Evolutionary conservation across 2,113 vertebrate species (phyloP).

Genomic region (Chaetodon trifascialis): DNA sequence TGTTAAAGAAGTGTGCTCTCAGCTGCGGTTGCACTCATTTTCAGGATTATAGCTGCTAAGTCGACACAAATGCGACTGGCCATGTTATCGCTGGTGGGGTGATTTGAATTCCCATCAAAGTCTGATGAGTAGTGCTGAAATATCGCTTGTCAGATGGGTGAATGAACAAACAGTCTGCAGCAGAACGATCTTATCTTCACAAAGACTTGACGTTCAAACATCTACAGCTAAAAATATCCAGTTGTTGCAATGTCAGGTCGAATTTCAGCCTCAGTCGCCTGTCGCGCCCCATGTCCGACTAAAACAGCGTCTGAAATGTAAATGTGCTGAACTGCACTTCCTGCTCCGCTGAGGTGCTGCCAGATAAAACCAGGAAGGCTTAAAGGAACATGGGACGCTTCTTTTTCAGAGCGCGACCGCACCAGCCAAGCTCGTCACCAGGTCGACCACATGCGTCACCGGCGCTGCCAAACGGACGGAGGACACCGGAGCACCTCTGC

Average conservation of each 20-base stretch:
- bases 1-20: too few species aligned
- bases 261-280: background rate
- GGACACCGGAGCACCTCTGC: background rate
- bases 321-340: slow-evolving; percentile 35
- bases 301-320: slow-evolving; percentile 38
- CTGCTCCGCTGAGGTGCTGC: slow-evolving; percentile 25
- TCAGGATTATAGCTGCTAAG: background rate
- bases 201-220: background rate
- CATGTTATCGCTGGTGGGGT: background rate
- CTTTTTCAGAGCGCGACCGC: slow-evolving; percentile 40
- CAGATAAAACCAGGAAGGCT: slow-evolving; percentile 49
- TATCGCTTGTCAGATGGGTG: background rate
- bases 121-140: background rate
- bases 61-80: background rate
- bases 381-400: slow-evolving; percentile 46
- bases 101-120: background rate
- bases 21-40: background rate
- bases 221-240: background rate
- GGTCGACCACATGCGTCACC: slow-evolving; percentile 43
- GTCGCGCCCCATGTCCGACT: background rate
- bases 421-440: slow-evolving; percentile 63
- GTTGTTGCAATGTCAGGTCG: background rate
- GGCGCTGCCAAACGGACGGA: slow-evolving; percentile 30
- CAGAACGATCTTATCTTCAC: background rate
- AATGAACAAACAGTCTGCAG: background rate